These are phyloP conservation scores for Onthophagus taurus DNA, from an alignment of 1,140 invertebrate genomes.

Conservation along the genomic window DNA sequence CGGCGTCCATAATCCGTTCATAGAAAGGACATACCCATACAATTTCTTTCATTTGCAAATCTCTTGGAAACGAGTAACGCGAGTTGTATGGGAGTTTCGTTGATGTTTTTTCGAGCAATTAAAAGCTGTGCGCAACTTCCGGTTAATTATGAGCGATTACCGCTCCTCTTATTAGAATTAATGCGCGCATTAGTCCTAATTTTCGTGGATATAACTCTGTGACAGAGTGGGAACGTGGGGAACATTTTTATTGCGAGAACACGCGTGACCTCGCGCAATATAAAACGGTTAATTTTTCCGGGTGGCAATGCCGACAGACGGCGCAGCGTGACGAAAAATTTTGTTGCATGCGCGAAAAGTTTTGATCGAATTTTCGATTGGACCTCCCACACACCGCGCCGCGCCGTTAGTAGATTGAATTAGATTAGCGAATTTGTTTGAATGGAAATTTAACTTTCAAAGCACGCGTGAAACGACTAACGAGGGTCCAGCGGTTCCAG, in stretches of 20 bases:
- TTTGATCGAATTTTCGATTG: not conserved
- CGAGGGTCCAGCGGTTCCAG: too few species aligned
- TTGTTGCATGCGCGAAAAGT: not conserved
- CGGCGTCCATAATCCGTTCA: not conserved
- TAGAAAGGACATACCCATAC: not conserved
- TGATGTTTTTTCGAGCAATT: not conserved
- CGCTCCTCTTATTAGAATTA: too few species aligned
- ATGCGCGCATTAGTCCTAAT: too few species aligned
- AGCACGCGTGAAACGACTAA: too few species aligned
- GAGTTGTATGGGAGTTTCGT: not conserved
- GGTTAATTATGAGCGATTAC: too few species aligned
- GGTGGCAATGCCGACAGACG: too few species aligned
- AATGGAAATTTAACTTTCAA: not conserved
- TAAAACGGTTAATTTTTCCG: too few species aligned
- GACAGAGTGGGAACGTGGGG: too few species aligned
- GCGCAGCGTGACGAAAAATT: not conserved
- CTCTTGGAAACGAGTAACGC: not conserved
- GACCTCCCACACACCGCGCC: not conserved
- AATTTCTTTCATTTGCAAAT: not conserved
- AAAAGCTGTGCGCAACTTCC: not conserved
- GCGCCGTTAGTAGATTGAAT: not conserved
- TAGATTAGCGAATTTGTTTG: not conserved
- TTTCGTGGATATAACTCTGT: too few species aligned
- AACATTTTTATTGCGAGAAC: too few species aligned
- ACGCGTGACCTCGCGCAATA: too few species aligned